Evolutionary conservation across 2,797 vertebrate species (phyloP).

Genomic region (Manis crassicaudata): DNA sequence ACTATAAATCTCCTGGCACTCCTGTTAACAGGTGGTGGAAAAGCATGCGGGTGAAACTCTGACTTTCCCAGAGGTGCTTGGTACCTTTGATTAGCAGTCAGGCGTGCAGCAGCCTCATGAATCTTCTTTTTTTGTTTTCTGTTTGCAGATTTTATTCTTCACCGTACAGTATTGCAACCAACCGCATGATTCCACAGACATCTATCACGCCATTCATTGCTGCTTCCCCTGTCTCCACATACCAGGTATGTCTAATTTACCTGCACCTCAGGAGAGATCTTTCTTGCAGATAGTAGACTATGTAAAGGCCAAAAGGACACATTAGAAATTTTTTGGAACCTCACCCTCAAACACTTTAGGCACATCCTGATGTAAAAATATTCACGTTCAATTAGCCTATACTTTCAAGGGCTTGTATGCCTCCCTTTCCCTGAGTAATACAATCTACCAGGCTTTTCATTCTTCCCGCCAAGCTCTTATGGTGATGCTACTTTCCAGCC

Average conservation of each 20-base stretch:
- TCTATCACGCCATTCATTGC: slow-evolving; percentile 98
- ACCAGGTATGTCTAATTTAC: slow-evolving; percentile 92
- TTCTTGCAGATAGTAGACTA: slow-evolving; percentile 52
- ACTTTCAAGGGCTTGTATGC: slow-evolving; percentile 48
- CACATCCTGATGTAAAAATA: slow-evolving; percentile 37
- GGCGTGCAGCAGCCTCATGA: slow-evolving; percentile 74
- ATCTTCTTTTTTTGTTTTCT: slow-evolving; percentile 85
- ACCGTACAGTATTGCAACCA: slow-evolving; percentile 98
- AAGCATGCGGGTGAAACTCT: not conserved
- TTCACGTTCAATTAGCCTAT: slow-evolving; percentile 18
- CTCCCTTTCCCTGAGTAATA: slow-evolving; percentile 39
- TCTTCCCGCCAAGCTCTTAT: slow-evolving; percentile 51
- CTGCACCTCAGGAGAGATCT: slow-evolving; percentile 63
- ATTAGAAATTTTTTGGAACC: not conserved
- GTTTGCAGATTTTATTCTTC: slow-evolving; percentile 96
- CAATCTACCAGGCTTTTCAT: not conserved
- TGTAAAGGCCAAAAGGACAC: slow-evolving; percentile 53
- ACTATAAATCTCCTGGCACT: not conserved
- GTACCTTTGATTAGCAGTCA: slow-evolving; percentile 59
- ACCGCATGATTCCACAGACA: slow-evolving; percentile 99
- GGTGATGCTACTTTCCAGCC: slow-evolving; percentile 59
- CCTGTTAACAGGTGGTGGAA: not conserved
- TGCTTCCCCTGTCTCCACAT: slow-evolving; percentile 98
- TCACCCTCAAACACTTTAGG: slow-evolving; percentile 14
- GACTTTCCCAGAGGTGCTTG: slow-evolving; percentile 31